These are phyloP conservation scores for Ptychoptera contaminata DNA, from an alignment of 2,888 invertebrate genomes.

Conservation along the genomic window DNA sequence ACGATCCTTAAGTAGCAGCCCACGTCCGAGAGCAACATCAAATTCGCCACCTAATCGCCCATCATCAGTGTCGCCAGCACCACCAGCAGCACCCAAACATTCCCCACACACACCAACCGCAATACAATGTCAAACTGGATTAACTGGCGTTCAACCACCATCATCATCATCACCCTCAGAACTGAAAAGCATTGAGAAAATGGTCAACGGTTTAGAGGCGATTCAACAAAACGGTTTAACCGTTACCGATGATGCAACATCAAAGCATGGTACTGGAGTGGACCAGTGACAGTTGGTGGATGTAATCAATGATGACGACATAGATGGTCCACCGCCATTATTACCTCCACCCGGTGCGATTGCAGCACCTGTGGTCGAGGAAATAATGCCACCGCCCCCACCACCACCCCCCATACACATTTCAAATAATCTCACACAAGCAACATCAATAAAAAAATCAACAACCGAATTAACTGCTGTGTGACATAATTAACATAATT, in stretches of 20 bases:
- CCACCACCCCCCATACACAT: no score
- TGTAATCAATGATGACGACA: slow-evolving; percentile 18
- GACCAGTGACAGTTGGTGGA: slow-evolving; percentile 32
- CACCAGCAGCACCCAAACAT: slow-evolving; percentile 15
- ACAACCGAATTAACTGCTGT: no score
- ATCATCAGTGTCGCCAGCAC: slow-evolving; percentile 25
- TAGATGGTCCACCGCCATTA: slow-evolving; percentile 16
- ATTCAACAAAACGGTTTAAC: slow-evolving; percentile 45
- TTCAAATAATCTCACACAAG: no score
- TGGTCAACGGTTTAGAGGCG: slow-evolving; percentile 83
- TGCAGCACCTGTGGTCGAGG: no score
- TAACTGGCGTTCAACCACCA: slow-evolving; percentile 27
- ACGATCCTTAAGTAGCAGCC: slow-evolving; percentile 30
- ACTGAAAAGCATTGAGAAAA: slow-evolving; percentile 90
- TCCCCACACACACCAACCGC: slow-evolving; percentile 30
- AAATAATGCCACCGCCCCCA: no score
- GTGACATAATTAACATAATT: no score
- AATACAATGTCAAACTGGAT: slow-evolving; percentile 37
- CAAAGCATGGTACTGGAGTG: slow-evolving; percentile 10
- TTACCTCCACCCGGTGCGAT: no score
- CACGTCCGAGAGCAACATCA: slow-evolving; percentile 26
- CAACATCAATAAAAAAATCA: no score
- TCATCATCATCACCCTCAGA: slow-evolving; percentile 39
- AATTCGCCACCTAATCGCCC: slow-evolving; percentile 31
- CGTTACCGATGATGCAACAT: background rate